Conservation (phyloP, 1,140 invertebrate genomes). For the Heliconius congener region DNA sequence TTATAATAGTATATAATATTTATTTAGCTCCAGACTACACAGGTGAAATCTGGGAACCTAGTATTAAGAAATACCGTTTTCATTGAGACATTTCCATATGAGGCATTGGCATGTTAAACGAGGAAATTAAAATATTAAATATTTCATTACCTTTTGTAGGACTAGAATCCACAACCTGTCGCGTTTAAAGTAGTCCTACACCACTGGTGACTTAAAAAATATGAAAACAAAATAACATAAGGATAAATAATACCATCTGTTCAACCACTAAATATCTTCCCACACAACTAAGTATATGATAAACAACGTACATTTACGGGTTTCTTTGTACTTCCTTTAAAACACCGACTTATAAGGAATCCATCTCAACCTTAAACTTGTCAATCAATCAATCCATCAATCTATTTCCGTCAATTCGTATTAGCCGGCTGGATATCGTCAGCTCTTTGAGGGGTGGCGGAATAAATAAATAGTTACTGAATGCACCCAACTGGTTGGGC, state of each 20-base stretch:
- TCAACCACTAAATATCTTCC: background rate
- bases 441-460: constrained; percentile 22
- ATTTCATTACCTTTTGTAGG: no score
- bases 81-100: no score
- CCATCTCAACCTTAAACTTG: constrained; percentile 38
- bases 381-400: constrained; percentile 24
- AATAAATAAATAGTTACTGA: constrained; percentile 46
- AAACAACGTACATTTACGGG: constrained; percentile 19
- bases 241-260: background rate
- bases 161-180: no score
- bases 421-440: constrained; percentile 24
- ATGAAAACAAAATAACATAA: background rate
- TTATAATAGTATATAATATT: no score
- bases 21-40: no score
- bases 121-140: no score
- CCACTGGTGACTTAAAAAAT: no score
- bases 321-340: constrained; percentile 3
- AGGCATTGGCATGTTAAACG: no score
- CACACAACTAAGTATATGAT: background rate
- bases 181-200: no score
- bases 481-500: constrained; percentile 42
- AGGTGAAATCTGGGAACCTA: no score
- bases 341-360: constrained; percentile 5
- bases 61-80: no score
- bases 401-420: constrained; percentile 31